Percentiles rank a stretch among this genome's conserved stretches.
Evolutionary conservation across 2,888 invertebrate genomes (phyloP).

Genomic region (Polydrusus cervinus): DNA sequence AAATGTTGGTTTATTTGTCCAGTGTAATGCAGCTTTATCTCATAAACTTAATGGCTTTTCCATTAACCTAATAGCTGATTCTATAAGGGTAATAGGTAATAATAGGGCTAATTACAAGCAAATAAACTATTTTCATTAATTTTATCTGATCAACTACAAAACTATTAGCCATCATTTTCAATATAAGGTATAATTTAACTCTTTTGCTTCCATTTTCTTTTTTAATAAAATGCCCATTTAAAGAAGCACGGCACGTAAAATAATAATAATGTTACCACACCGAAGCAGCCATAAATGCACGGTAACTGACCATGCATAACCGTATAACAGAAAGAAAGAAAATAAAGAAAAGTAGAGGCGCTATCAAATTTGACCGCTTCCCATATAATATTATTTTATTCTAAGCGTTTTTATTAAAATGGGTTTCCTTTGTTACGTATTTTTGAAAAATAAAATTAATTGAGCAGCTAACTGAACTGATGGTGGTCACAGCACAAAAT

Average conservation of each 20-base stretch:
- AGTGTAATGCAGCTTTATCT: conserved; percentile 5
- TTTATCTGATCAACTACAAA: conserved; percentile 23
- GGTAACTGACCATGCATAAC: conserved; percentile 40
- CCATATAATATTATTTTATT: conserved; percentile 10
- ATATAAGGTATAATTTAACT: conserved; percentile 25
- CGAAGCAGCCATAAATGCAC: conserved; percentile 35
- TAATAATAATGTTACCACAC: conserved; percentile 27
- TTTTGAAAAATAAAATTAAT: too few species aligned
- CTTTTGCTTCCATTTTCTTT: conserved; percentile 27
- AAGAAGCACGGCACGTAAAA: conserved; percentile 37
- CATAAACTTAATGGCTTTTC: conserved; percentile 24
- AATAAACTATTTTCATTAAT: conserved; percentile 29
- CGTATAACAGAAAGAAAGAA: conserved; percentile 17
- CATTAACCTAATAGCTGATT: conserved; percentile 25
- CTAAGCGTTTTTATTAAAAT: neutral
- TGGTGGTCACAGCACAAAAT: too few species aligned
- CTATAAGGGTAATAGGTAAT: conserved; percentile 12
- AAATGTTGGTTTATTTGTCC: conserved; percentile 9
- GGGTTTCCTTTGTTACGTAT: too few species aligned
- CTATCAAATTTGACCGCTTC: conserved; percentile 26
- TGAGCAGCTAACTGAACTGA: too few species aligned
- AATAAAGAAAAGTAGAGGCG: conserved; percentile 11
- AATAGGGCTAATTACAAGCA: conserved; percentile 29
- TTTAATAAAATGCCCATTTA: conserved; percentile 34
- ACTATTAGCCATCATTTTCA: conserved; percentile 27